Percentiles rank a stretch among this genome's conserved stretches.
Evolutionary conservation across 2,797 vertebrate species (phyloP).

Genomic region (Sebastes itinus): DNA sequence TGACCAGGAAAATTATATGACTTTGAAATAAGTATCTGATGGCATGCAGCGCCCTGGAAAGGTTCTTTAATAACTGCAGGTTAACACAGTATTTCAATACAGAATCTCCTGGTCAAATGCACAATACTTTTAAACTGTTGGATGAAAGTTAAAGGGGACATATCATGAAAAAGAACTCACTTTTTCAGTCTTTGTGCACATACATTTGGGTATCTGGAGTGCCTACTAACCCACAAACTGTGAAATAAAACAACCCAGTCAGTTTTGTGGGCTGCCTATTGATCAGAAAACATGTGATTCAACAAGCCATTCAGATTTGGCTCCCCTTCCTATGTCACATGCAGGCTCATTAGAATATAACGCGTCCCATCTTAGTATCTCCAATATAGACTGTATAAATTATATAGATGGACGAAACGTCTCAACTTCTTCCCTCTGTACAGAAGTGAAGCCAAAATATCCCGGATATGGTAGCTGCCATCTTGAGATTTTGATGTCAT

Average conservation of each 20-base stretch:
- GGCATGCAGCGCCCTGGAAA: not conserved
- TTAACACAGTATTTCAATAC: not conserved
- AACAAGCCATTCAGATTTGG: not conserved
- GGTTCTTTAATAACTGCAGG: conserved; percentile 3
- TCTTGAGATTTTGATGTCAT: too few species aligned
- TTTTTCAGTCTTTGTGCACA: not conserved
- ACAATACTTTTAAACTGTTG: not conserved
- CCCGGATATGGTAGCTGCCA: too few species aligned
- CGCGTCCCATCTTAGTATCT: too few species aligned
- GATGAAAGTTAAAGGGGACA: not conserved
- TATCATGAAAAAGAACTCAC: not conserved
- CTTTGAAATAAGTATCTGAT: not conserved
- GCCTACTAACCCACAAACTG: not conserved
- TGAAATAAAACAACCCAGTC: not conserved
- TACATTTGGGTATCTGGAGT: not conserved
- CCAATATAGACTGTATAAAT: too few species aligned
- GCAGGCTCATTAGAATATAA: too few species aligned
- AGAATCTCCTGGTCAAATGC: not conserved
- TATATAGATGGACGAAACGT: too few species aligned
- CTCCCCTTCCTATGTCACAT: not conserved
- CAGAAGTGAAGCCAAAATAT: too few species aligned
- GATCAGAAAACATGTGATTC: not conserved
- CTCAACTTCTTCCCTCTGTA: too few species aligned
- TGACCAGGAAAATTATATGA: not conserved
- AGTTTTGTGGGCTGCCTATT: not conserved